These are phyloP conservation scores for Eupithecia pulchellata DNA, from an alignment of 2,888 invertebrate species.

Conservation along the genomic window DNA sequence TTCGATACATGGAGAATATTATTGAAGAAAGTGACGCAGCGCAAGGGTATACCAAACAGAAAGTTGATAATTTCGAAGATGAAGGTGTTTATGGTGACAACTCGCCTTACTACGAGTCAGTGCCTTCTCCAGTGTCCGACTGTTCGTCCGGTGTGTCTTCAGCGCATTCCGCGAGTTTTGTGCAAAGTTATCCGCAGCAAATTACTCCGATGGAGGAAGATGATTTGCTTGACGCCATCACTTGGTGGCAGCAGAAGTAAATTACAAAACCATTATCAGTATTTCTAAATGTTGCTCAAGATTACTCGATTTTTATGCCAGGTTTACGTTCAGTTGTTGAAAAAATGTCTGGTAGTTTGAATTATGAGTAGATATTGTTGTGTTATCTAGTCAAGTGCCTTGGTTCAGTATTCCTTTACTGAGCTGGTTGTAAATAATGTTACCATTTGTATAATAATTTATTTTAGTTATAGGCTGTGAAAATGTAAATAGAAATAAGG, in stretches of 20 bases:
- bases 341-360: neutral
- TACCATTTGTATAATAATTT: constrained; percentile 33
- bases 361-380: neutral
- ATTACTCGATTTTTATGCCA: neutral
- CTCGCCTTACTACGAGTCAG: constrained; percentile 78
- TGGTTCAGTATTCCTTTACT: constrained; percentile 18
- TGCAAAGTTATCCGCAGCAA: constrained; percentile 63
- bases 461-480: constrained; percentile 42
- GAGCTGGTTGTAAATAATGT: constrained; percentile 29
- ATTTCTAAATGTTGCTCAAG: constrained; percentile 1
- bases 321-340: neutral
- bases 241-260: constrained; percentile 91
- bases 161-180: constrained; percentile 64
- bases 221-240: constrained; percentile 92
- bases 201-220: constrained; percentile 92
- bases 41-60: constrained; percentile 60
- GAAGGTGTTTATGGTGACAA: constrained; percentile 71
- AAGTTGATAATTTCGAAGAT: constrained; percentile 53
- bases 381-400: constrained; percentile 60
- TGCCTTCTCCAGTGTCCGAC: constrained; percentile 89
- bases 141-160: constrained; percentile 86
- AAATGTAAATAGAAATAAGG: constrained; percentile 34
- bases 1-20: constrained; percentile 91
- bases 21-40: constrained; percentile 89
- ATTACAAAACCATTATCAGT: constrained; percentile 31